Evolutionary conservation across 2,888 invertebrate genomes (phyloP).

Genomic region (Cataglyphis albicans): DNA sequence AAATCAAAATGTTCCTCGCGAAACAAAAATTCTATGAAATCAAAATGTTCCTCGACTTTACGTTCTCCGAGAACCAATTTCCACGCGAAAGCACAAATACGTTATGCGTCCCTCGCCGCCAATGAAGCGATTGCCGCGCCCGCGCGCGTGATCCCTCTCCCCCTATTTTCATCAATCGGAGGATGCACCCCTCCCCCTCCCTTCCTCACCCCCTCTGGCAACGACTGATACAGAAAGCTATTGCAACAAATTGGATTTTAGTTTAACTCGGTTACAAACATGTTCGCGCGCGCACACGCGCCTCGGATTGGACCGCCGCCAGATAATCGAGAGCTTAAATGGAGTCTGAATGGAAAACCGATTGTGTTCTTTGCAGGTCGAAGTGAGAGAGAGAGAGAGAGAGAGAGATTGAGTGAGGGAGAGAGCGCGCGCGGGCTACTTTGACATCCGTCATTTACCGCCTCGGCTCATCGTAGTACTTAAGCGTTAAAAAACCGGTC

Average conservation of each 20-base stretch:
- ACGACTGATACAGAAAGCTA: conserved; percentile 61
- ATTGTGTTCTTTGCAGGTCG: conserved; percentile 54
- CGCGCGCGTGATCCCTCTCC: conserved; percentile 23
- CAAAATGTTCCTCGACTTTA: background rate
- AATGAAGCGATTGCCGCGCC: conserved; percentile 31
- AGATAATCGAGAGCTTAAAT: conserved; percentile 66
- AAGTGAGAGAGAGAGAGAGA: background rate
- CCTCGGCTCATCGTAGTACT: conserved; percentile 17
- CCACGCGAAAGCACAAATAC: conserved; percentile 3
- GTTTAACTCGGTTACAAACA: conserved; percentile 70
- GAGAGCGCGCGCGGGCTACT: background rate
- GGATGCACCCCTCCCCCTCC: background rate
- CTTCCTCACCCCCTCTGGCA: conserved; percentile 24
- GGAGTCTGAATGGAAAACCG: conserved; percentile 63
- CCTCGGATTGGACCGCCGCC: conserved; percentile 36
- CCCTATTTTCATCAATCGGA: conserved; percentile 44
- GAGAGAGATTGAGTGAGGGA: too few species aligned
- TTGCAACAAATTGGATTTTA: conserved; percentile 75
- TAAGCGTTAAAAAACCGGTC: conserved; percentile 26
- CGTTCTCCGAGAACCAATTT: conserved; percentile 8
- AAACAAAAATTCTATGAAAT: background rate
- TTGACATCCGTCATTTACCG: conserved; percentile 4
- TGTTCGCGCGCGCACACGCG: conserved; percentile 48
- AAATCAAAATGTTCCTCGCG: conserved; percentile 11
- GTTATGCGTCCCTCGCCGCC: conserved; percentile 24